Evolutionary conservation across 2,113 vertebrate species (phyloP).

Genomic region (Perca flavescens): DNA sequence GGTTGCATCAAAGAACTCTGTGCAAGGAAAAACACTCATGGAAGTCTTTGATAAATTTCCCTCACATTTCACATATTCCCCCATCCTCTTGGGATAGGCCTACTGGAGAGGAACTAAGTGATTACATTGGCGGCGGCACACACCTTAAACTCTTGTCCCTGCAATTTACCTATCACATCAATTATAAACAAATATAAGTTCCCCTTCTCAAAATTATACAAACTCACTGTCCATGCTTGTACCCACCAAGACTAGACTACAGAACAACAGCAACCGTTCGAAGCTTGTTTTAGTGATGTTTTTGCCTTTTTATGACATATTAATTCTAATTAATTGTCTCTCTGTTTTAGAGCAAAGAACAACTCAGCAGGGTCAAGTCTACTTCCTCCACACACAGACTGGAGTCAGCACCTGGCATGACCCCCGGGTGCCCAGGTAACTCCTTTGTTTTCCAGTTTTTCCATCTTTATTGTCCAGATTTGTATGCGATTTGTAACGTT

Average conservation of each 20-base stretch:
- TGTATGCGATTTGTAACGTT: neutral
- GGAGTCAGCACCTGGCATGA: conserved; percentile 98
- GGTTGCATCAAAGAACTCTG: conserved; percentile 25
- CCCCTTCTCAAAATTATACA: conserved; percentile 44
- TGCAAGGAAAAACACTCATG: conserved; percentile 48
- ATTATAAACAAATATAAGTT: conserved; percentile 56
- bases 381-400: conserved; percentile 97
- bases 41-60: conserved; percentile 53
- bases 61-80: conserved; percentile 32
- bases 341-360: conserved; percentile 92
- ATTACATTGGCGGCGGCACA: conserved; percentile 44
- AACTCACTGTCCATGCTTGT: conserved; percentile 31
- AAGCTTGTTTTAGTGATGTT: conserved; percentile 18
- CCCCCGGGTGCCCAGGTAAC: conserved; percentile 93
- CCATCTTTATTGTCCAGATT: neutral
- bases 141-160: conserved; percentile 54
- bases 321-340: conserved; percentile 1
- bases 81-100: conserved; percentile 24
- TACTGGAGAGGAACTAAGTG: conserved; percentile 59
- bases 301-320: neutral
- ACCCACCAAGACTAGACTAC: conserved; percentile 20
- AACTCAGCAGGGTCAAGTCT: conserved; percentile 96
- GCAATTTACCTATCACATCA: conserved; percentile 61
- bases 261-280: conserved; percentile 10
- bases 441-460: conserved; percentile 1